phyloP scores from a whole-genome alignment of 2,888 invertebrate species.

The Chaetoderma sp. region DNA sequence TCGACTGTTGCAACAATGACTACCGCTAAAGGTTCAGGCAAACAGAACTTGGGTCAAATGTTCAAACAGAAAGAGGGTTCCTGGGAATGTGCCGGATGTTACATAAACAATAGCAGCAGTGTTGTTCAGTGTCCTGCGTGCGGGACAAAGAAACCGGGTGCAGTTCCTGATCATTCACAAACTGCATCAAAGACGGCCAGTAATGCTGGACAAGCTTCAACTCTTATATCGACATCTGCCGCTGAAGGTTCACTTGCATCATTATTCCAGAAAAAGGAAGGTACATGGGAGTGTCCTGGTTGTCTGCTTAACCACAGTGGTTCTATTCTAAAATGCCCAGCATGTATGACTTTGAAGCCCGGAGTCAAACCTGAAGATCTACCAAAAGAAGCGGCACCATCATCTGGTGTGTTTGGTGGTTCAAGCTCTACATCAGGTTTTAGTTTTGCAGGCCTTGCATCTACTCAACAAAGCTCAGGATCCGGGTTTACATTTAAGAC shows the following conservation, averaged over 20 bases:
- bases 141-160: slow-evolving; percentile 51
- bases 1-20: too few relatives aligned
- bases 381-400: slow-evolving; percentile 17
- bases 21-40: too few relatives aligned
- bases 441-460: slow-evolving; percentile 1
- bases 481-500: slow-evolving; percentile 26
- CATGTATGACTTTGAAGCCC: slow-evolving; percentile 61
- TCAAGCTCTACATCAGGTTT: slow-evolving; percentile 9
- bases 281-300: slow-evolving; percentile 78
- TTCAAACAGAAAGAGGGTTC: slow-evolving; percentile 74
- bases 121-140: slow-evolving; percentile 60
- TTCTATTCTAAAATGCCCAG: slow-evolving; percentile 51
- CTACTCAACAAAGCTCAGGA: neutral
- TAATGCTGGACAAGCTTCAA: too few relatives aligned
- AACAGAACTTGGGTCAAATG: too few relatives aligned
- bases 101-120: slow-evolving; percentile 73
- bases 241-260: too few relatives aligned
- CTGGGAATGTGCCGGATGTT: slow-evolving; percentile 79
- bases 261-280: slow-evolving; percentile 73
- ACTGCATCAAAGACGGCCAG: too few relatives aligned
- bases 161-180: too few relatives aligned
- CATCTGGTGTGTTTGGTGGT: slow-evolving; percentile 1
- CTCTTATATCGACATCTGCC: too few relatives aligned
- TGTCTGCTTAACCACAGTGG: slow-evolving; percentile 76
- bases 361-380: slow-evolving; percentile 50